Base-by-base conservation (phyloP, 2,113 vertebrate genomes). In the Zapus hudsonius region DNA sequence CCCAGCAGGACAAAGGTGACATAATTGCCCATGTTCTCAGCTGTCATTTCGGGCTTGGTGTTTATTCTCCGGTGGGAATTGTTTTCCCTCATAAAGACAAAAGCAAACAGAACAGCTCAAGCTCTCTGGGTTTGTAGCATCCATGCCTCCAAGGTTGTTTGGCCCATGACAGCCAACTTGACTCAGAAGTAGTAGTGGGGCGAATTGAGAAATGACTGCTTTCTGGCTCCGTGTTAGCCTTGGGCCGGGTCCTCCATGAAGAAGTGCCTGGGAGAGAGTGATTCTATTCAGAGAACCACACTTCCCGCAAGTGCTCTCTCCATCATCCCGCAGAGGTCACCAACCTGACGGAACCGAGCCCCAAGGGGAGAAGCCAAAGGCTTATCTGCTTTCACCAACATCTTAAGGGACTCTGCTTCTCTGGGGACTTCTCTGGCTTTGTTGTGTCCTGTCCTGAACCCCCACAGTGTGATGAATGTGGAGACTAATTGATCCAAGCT, bases 281-380 rank as follows among this genome's bases (percentile, higher is more conserved):
- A 1, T 64, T 42, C 36, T 79, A 61, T 72, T 8, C 33, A 5
- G 64, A 81, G 52, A 38, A 27, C 74, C 6, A 74, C 61, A 17
- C 4, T 91, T 61, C 78, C 81, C 2, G 92, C 94, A 97, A 93
- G 87, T 82, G 70, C 38, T 75, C 47, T 93, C 91, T 95, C 66
- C 93, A 87, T 85, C 64, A 81, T 93, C 85, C 86, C 67, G 67
- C 84, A 95, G 86, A 67, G 80, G 74, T 40, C 25, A 33, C 96
- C 84, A 61, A 3, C 73, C 92, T 88, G 66, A 95, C 82, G 55
- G 47, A 57, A 25, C 80, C 76, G n/a, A 78, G 84, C 82, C 80
- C 1, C 0, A 8, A 0, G 84, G 57, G 67, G 84, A 91, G 84
- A 63, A 22, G 73, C 93, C 82, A 64, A 70, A 75, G 52, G 67